Conservation (phyloP, 35 echinoderm and acorn worm genomes). For the Hemicentrotus pulcherrimus region DNA sequence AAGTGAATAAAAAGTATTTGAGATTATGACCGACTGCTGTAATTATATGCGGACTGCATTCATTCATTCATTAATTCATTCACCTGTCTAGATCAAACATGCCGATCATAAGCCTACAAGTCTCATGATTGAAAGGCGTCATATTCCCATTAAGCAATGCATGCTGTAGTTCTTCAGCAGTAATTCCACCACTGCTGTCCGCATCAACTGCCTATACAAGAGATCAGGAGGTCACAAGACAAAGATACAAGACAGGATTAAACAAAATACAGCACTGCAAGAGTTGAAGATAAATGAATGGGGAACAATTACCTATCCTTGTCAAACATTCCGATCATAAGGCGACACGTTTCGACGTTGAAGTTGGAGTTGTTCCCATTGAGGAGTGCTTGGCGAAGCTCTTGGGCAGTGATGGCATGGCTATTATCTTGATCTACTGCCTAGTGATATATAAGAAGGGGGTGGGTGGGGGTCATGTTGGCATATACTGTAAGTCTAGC, state of each 20-base stretch:
- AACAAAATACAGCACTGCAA: background rate
- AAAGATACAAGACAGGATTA: constrained; percentile 11
- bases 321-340: constrained; percentile 72
- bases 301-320: constrained; percentile 54
- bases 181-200: constrained; percentile 75
- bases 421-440: constrained; percentile 68
- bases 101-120: constrained; percentile 98
- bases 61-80: background rate
- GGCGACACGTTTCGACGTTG: constrained; percentile 65
- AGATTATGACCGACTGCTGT: no score
- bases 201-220: constrained; percentile 86
- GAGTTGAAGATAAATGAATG: background rate
- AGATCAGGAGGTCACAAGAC: background rate
- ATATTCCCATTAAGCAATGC: constrained; percentile 93
- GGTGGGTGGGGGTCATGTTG: background rate
- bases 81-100: constrained; percentile 99
- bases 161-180: constrained; percentile 70
- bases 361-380: constrained; percentile 74
- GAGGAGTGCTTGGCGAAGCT: constrained; percentile 64
- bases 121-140: constrained; percentile 91
- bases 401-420: constrained; percentile 63
- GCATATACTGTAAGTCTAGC: background rate
- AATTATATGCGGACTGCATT: no score
- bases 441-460: constrained; percentile 54
- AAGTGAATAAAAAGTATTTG: no score